These are phyloP conservation scores for Dendroctonus valens DNA, from an alignment of 1,140 invertebrate species.

Conservation along the genomic window DNA sequence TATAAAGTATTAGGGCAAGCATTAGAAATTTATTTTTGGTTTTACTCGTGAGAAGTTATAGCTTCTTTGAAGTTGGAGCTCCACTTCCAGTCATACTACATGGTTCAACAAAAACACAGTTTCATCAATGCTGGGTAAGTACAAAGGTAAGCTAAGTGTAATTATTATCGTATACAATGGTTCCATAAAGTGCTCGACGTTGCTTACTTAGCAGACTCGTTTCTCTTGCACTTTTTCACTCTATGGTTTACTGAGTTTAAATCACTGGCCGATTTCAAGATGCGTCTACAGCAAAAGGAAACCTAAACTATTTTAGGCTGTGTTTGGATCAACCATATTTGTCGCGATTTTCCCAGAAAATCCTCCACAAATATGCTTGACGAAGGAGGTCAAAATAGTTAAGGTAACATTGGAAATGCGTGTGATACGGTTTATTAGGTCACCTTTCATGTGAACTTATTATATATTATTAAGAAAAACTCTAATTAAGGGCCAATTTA, in stretches of 20 bases:
- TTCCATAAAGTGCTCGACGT: too few species aligned
- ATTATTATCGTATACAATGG: too few species aligned
- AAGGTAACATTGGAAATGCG: constrained; percentile 53
- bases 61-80: constrained; percentile 93
- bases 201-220: too few species aligned
- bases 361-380: constrained; percentile 43
- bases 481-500: constrained; percentile 44
- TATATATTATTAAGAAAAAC: constrained; percentile 32
- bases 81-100: constrained; percentile 89
- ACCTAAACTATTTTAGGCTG: background rate
- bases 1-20: constrained; percentile 47
- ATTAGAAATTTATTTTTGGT: constrained; percentile 45
- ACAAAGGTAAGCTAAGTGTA: too few species aligned
- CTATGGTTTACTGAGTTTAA: background rate
- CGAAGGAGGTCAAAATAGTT: constrained; percentile 43
- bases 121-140: too few species aligned
- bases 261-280: too few species aligned
- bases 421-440: constrained; percentile 39
- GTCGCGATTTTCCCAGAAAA: background rate
- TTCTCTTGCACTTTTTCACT: background rate
- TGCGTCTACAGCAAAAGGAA: constrained; percentile 2
- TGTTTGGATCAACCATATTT: background rate
- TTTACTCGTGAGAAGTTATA: constrained; percentile 63
- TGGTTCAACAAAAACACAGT: constrained; percentile 52
- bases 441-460: constrained; percentile 32